A percentile compares a stretch with the other conserved stretches of the same genome.
Evolutionary conservation across 2,888 invertebrate genomes (phyloP).

Genomic region (Dysmachus trigonus): DNA sequence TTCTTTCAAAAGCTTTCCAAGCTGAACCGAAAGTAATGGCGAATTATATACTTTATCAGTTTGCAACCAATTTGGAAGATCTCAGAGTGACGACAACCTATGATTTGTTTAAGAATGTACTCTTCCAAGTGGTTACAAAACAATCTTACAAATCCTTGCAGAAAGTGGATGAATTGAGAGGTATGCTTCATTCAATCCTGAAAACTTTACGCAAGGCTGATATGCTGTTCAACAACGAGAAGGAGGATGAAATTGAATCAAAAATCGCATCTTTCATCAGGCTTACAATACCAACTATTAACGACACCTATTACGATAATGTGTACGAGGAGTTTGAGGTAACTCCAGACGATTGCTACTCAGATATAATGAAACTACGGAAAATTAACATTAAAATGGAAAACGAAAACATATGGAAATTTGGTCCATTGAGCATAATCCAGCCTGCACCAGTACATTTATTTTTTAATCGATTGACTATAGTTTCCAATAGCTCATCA

Average conservation of each 20-base stretch:
- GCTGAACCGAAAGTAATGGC: not conserved
- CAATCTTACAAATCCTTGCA: not conserved
- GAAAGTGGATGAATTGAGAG: not conserved
- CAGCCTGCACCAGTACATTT: not conserved
- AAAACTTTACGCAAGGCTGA: not conserved
- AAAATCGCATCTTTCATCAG: not conserved
- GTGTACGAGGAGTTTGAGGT: not conserved
- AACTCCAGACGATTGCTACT: not conserved
- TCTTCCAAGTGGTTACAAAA: not conserved
- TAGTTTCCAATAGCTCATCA: not conserved
- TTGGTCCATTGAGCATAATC: not conserved
- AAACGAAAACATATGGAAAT: not conserved
- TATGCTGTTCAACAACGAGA: not conserved
- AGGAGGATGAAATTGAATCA: not conserved
- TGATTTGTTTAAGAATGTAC: not conserved
- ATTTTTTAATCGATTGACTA: not conserved
- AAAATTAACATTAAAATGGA: not conserved
- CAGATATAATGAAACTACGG: not conserved
- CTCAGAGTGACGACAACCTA: not conserved
- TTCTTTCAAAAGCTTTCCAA: not conserved
- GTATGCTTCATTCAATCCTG: not conserved
- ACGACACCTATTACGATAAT: not conserved
- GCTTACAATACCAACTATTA: not conserved
- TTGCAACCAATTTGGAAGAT: not conserved
- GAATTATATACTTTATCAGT: not conserved